Conservation (phyloP, 2,888 invertebrate genomes). For the Drepana falcataria region DNA sequence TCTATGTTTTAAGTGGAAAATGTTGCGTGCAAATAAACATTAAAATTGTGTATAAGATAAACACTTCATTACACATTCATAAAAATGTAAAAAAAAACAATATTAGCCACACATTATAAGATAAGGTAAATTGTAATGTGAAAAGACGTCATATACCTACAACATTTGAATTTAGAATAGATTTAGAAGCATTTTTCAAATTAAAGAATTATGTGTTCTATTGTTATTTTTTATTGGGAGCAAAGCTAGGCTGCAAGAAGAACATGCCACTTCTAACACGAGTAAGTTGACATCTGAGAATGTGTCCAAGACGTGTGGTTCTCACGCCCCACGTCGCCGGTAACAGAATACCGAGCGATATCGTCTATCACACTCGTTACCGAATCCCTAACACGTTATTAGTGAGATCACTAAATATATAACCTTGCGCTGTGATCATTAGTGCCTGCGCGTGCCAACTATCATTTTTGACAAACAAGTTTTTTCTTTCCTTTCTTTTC, state of each 20-base stretch:
- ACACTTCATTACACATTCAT: too few relatives aligned
- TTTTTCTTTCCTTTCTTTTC: neutral
- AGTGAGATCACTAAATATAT: conserved; percentile 37
- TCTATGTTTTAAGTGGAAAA: too few relatives aligned
- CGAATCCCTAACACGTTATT: conserved; percentile 40
- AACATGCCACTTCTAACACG: conserved; percentile 23
- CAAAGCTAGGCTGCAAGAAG: neutral
- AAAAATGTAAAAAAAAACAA: too few relatives aligned
- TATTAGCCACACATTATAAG: too few relatives aligned
- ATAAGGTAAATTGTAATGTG: too few relatives aligned
- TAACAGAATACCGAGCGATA: conserved; percentile 49
- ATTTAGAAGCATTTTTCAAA: too few relatives aligned
- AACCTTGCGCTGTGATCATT: conserved; percentile 15
- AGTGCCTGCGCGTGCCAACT: conserved; percentile 1
- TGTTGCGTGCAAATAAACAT: too few relatives aligned
- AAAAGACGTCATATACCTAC: too few relatives aligned
- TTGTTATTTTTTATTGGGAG: neutral
- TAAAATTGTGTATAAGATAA: too few relatives aligned
- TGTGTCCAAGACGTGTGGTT: conserved; percentile 43
- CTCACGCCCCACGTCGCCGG: conserved; percentile 48
- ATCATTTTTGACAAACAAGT: neutral
- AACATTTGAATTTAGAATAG: too few relatives aligned
- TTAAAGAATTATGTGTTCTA: too few relatives aligned
- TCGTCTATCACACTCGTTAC: conserved; percentile 61
- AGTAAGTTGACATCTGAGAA: conserved; percentile 48